Percentiles rank a stretch among this genome's conserved stretches.
Evolutionary conservation across 2,797 vertebrate species (phyloP).

Genomic region (Centroberyx gerrardi): DNA sequence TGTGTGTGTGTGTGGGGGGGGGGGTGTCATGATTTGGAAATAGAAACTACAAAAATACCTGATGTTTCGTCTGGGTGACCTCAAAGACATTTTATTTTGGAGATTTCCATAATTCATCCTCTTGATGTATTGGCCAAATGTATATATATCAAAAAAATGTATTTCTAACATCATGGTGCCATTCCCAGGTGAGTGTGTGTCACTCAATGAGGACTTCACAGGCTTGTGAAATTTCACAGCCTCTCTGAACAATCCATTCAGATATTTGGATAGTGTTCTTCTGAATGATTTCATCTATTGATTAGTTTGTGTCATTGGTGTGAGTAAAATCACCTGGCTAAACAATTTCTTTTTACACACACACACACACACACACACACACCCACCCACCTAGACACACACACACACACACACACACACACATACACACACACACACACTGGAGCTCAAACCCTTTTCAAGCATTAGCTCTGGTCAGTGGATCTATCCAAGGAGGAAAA

Average conservation of each 20-base stretch:
- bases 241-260: too few species aligned
- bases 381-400: too few species aligned
- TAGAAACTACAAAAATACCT: too few species aligned
- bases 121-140: neutral
- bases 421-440: too few species aligned
- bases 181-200: too few species aligned
- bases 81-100: constrained; percentile 21
- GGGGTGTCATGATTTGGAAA: neutral
- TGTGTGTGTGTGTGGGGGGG: too few species aligned
- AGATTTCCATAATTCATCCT: neutral
- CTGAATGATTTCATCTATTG: neutral
- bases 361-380: constrained; percentile 8
- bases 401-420: constrained; percentile 8
- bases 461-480: constrained; percentile 3
- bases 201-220: too few species aligned
- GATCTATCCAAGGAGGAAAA: constrained; percentile 34
- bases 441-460: constrained; percentile 12
- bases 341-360: constrained; percentile 8
- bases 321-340: too few species aligned
- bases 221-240: too few species aligned
- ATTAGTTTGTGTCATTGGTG: neutral
- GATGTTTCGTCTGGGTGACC: neutral
- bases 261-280: neutral
- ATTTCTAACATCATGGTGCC: neutral
- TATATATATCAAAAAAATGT: too few species aligned